Evolutionary conservation across 1,140 invertebrate genomes (phyloP).

Genomic region (Eumeta japonica): DNA sequence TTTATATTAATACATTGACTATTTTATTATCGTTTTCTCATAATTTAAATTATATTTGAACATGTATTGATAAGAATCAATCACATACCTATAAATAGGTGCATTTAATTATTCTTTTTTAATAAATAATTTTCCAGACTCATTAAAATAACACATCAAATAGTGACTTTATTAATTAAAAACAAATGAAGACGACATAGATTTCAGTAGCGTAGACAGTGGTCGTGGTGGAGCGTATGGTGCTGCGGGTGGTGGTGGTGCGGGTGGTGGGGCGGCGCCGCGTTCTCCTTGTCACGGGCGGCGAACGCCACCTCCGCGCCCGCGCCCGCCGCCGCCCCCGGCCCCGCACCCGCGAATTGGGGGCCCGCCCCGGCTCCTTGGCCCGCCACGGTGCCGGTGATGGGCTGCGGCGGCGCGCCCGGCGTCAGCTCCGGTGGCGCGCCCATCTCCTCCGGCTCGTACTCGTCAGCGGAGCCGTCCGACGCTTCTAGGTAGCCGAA

Average conservation of each 20-base stretch:
- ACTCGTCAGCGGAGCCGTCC: slow-evolving; percentile 59
- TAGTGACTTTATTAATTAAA: too few species aligned
- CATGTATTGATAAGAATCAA: too few species aligned
- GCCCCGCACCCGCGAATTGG: slow-evolving; percentile 53
- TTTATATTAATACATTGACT: too few species aligned
- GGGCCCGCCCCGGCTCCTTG: too few species aligned
- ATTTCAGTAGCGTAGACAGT: slow-evolving; percentile 43
- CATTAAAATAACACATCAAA: too few species aligned
- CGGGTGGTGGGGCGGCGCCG: slow-evolving; percentile 48
- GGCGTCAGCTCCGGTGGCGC: slow-evolving; percentile 10
- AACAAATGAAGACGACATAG: too few species aligned
- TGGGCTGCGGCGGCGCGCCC: slow-evolving; percentile 18
- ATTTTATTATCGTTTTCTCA: too few species aligned
- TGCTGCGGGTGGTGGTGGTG: slow-evolving; percentile 48
- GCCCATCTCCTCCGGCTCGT: slow-evolving; percentile 26
- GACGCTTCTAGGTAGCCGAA: slow-evolving; percentile 63
- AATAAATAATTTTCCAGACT: too few species aligned
- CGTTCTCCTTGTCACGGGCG: slow-evolving; percentile 54
- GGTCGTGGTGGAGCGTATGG: slow-evolving; percentile 39
- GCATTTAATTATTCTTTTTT: too few species aligned
- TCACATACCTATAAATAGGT: too few species aligned
- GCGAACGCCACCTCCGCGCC: slow-evolving; percentile 26
- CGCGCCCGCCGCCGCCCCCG: slow-evolving; percentile 51
- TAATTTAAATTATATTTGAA: too few species aligned
- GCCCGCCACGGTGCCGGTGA: slow-evolving; percentile 52